phyloP scores from a whole-genome alignment of 2,113 vertebrate genomes.

The Phaethornis superciliosus region DNA sequence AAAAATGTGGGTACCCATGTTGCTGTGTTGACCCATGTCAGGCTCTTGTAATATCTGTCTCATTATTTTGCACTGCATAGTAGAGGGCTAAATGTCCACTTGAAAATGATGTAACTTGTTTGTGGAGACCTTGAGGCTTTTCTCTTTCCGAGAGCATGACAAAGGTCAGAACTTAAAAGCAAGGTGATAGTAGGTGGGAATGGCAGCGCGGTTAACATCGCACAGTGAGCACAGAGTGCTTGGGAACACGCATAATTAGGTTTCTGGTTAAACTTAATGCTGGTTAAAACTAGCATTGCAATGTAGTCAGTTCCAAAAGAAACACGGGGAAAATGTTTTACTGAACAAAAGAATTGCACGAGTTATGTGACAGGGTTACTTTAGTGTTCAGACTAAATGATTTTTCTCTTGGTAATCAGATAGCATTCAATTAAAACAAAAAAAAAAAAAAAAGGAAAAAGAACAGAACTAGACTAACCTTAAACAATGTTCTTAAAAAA shows the following conservation, averaged over 20 bases:
- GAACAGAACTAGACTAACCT: background rate
- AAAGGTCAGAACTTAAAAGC: background rate
- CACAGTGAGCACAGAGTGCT: accelerated
- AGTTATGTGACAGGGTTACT: background rate
- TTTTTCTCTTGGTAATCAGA: slow-evolving; percentile 30
- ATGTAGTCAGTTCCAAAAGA: background rate
- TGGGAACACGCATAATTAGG: background rate
- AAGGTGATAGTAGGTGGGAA: background rate
- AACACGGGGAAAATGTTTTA: background rate
- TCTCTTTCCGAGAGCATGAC: background rate
- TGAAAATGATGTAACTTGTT: background rate
- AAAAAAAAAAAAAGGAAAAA: background rate
- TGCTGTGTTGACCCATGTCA: background rate
- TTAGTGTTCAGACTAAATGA: background rate
- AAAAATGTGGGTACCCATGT: background rate
- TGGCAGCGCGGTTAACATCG: accelerated
- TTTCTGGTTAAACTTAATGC: background rate
- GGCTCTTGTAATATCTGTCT: accelerated
- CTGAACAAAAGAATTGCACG: background rate
- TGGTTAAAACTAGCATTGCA: background rate
- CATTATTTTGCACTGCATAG: accelerated
- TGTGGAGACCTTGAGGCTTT: background rate
- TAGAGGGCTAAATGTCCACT: background rate
- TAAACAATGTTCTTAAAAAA: slow-evolving; percentile 54
- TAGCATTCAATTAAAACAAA: slow-evolving; percentile 8